Base-by-base conservation (phyloP, 1,140 invertebrate genomes). In the Bombus fervidus region DNA sequence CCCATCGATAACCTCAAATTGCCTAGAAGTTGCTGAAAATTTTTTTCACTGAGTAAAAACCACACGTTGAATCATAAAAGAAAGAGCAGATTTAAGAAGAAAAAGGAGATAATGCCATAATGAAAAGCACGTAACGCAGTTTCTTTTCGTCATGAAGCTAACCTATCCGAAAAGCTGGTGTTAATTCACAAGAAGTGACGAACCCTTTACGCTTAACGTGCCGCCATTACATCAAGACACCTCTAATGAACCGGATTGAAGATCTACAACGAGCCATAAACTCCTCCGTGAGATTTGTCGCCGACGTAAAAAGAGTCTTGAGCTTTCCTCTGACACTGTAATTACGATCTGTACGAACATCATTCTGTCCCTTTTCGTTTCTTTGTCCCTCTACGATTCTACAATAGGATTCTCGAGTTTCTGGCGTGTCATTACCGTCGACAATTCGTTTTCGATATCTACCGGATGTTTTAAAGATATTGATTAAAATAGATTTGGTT, bases 241-340 rank as follows among this genome's bases (percentile, higher is more conserved):
- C 39, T 72, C 83, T 84, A 84, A 84, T 84, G 83, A 84, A 84
- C 83, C 68, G 83, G 68, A 80, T 80, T 41, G 66, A 72, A 69
- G 76, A 72, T 78, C 76, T 64, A 84, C 75, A 72, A 72, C 57
- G 47, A n/a, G 39, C 68, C 66, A 68, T 83, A 77, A 83, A 83
- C 76, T 83, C 74, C 28, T 47, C 47, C 22, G 39, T 34, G 31
- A 79, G 76, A 72, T 59, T 47, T 80, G 76, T 84, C 76, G 47
- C 39, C 39, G 31, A 68, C 76, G 76, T 72, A 78, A 72, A 84
- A 78, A 71, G 75, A 47, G 43, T 10, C 25, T 71, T 18, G 28
- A 28, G 47, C 69, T 57, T 71, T 18, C 68, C 28, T 41, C 37
- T 34, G 47, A 41, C 62, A 8, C 75, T 59, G 76, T 84, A 84